Evolutionary conservation across 2,797 vertebrate genomes (phyloP), one percentile per base, ranked within the genome.

Genomic region (Argyrosomus regius): DNA sequence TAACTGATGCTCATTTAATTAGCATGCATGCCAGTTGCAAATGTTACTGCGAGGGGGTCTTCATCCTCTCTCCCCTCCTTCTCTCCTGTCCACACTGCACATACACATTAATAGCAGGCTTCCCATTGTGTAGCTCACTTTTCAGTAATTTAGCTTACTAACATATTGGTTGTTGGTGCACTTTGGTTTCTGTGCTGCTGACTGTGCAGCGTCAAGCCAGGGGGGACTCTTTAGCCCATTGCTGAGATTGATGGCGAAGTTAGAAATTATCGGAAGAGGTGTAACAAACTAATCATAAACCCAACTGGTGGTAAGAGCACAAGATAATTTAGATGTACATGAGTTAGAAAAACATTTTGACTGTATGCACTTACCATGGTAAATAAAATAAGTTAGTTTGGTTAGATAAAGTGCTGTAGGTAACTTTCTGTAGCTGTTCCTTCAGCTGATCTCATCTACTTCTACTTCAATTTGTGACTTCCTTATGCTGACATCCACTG

Each of bases 91-190:
- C 61, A 69, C 78, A 20, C 48, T 39, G 54, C 74, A 69, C 69
- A 75, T 28, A 24, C 66, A 75, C 52, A 68, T 59, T 77, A 67
- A 65, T 6, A 67, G 71, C 54, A 26, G 63, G 49, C 1, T 75
- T 69, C 70, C 62, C 26, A 24, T 52, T 75, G 78, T 61, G 75
- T 16, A 22, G 80, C 50, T 75, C 84, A 75, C 62, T 68, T 75
- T 71, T 72, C 43, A 74, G 74, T 87, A 80, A 87, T 87, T 88
- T 77, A 77, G 61, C 58, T 63, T 45, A 9, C 69, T 35, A 81
- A 82, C 87, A 83, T 68, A 71, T 75, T 86, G 31, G 84, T 88
- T 85, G 80, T 77, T 83, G 62, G 61, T 70, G 76, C 75, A 72
- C 61, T 88, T 80, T 81, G 78, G 72, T 71, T 28, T 71, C 56